Percentiles rank a stretch among this genome's conserved stretches.
Conservation (phyloP, 2,113 vertebrate genomes). For the Psittacus erithacus region DNA sequence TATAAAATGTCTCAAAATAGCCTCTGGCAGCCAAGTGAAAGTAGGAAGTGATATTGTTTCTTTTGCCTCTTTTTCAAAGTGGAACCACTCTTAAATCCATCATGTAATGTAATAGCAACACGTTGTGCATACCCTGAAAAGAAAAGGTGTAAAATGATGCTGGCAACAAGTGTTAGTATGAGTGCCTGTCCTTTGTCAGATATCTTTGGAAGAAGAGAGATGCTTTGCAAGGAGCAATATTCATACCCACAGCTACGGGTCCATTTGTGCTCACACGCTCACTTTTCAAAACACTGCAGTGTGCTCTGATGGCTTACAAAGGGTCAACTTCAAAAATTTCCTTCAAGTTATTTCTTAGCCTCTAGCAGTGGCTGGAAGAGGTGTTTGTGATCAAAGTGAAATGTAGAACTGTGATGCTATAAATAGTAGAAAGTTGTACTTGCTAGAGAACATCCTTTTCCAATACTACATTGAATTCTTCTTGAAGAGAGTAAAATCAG, state of each 20-base stretch:
- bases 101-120: background rate
- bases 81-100: background rate
- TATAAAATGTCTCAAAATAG: constrained; percentile 18
- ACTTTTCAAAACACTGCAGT: background rate
- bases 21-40: constrained; percentile 10
- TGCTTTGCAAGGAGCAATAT: background rate
- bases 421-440: background rate
- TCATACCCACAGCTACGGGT: background rate
- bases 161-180: background rate
- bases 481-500: background rate
- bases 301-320: background rate
- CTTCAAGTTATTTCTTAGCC: background rate
- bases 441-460: background rate
- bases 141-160: constrained; percentile 10
- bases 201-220: background rate
- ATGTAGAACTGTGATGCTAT: background rate
- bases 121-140: background rate
- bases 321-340: background rate
- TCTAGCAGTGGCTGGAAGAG: background rate
- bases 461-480: background rate
- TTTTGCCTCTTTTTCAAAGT: constrained; percentile 5
- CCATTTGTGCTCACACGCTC: background rate
- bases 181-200: background rate
- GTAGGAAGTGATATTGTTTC: constrained; percentile 17
- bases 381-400: constrained; percentile 28